Base-by-base conservation (phyloP, 2,113 vertebrate genomes). In the Oreochromis niloticus region DNA sequence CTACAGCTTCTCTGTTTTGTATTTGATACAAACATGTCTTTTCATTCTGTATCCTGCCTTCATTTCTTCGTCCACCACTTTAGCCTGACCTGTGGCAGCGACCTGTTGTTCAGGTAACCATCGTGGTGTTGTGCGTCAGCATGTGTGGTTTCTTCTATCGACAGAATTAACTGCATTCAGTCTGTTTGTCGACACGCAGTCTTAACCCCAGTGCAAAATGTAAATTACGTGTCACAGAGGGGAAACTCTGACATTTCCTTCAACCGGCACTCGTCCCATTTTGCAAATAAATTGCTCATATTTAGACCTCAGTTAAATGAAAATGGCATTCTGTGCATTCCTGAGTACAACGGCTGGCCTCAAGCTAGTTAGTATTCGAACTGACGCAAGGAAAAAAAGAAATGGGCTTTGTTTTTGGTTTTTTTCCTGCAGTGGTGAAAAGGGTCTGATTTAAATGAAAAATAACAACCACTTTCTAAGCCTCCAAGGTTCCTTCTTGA, bases 51-150 rank as follows among this genome's bases (percentile, higher is more conserved):
- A 19, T 89, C 83, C 88, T 43, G 52, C 80, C 55, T 57, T 88
- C 48, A 54, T 93, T 78, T 52, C 68, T 73, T 9, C 88, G 14
- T 87, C 85, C 75, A 12, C 46, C 43, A 54, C 84, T 86, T 79
- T 57, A 95, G 93, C 92, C 63, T 95, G 95, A 94, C 91, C 91
- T 92, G 10, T 88, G 87, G 56, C 85, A 86, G 83, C 88, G 71
- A 88, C 71, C 43, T 30, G 6, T 88, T 59, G 36, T 83, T 87
- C 91, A 95, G 94, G 96, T 96, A 94, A 96, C 82, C 57, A 80
- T 91, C 87, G 83, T 84, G 87, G 81, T 85, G 84, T 88, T 85
- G 85, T 89, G 82, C 79, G 13, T 71, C 5, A 32, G 30, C 27
- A 19, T 82, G 34, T 61, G 17, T 56, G 43, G 48, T 81, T 68